Evolutionary conservation across 1,140 invertebrate species (phyloP), one percentile per base, ranked within the genome.

Genomic region (Drosophila tristis): DNA sequence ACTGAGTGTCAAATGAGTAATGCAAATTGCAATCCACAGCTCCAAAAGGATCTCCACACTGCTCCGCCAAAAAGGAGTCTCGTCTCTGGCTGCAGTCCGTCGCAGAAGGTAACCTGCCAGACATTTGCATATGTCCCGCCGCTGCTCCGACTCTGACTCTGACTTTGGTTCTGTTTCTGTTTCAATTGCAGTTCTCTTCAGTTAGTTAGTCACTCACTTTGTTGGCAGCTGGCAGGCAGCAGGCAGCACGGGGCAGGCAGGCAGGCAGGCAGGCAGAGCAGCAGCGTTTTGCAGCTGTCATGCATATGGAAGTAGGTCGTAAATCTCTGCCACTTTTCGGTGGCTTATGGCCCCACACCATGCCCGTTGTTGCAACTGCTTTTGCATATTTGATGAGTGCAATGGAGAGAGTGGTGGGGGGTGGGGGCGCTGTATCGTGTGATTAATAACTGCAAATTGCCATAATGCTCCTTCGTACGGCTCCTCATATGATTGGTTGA

Each of bases 381-480:
- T 59, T 78, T 85, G 80, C 80, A 85, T 85, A 78, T 77, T 85
- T 85, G 82, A 85, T 85, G 81, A 74, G 58, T 65, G 62, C 20
- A 59, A 61, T 51, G 62, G 51, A 48, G 13, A 20, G 45, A 39
- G 15, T 29, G 13, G 16, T n/a, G n/a, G 4, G 25, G 43, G 26
- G 31, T 45, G 25, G 29, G 2, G 20, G 20, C 20, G 20, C 48
- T 25, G 26, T 35, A 45, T 43, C 47, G 63, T 71, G 60, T 85
- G 82, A 86, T 86, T 86, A 86, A 87, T 87, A 87, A 87, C 82
- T 82, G 74, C 78, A 87, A 86, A 86, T 86, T 78, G 82, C 74
- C 74, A 76, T 86, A 86, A 87, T 85, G 78, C 78, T 82, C 35
- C 35, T 13, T 8, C 35, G 9, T 13, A 11, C 2, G 7, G 2